Conservation (phyloP, 2,797 vertebrate species). For the Lutjanus campechanus region DNA sequence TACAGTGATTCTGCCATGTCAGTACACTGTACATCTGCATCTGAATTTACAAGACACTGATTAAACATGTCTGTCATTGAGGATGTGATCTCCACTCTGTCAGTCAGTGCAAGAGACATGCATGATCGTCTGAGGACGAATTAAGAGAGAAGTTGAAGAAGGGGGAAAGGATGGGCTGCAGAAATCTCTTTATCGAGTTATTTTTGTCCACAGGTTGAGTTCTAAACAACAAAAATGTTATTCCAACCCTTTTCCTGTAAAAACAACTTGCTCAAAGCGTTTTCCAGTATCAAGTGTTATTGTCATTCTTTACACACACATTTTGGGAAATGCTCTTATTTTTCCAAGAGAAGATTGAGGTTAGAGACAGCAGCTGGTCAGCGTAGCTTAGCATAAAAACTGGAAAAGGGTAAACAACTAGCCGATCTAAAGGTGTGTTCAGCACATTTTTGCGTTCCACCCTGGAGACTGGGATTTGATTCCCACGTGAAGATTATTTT, state of each 20-base stretch:
- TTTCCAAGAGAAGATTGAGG: background rate
- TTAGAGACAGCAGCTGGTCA: background rate
- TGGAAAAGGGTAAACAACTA: background rate
- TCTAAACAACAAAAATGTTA: background rate
- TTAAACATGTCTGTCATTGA: conserved; percentile 57
- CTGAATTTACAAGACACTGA: conserved; percentile 64
- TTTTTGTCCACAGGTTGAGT: background rate
- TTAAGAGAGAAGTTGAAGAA: background rate
- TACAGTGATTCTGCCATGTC: conserved; percentile 42
- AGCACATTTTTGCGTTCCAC: no score
- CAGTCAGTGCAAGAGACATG: conserved; percentile 3
- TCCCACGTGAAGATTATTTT: no score
- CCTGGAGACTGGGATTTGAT: no score
- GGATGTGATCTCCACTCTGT: conserved; percentile 30
- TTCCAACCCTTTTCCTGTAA: background rate
- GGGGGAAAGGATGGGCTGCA: no score
- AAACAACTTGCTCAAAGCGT: background rate
- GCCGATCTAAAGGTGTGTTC: no score
- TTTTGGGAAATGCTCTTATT: background rate
- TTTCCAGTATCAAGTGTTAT: background rate
- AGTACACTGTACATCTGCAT: conserved; percentile 33
- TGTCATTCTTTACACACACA: background rate
- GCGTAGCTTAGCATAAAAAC: background rate
- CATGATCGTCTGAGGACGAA: background rate
- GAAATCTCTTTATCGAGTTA: background rate